phyloP scores from a whole-genome alignment of 1,140 invertebrate species.

The Apocrypta bakeri region DNA sequence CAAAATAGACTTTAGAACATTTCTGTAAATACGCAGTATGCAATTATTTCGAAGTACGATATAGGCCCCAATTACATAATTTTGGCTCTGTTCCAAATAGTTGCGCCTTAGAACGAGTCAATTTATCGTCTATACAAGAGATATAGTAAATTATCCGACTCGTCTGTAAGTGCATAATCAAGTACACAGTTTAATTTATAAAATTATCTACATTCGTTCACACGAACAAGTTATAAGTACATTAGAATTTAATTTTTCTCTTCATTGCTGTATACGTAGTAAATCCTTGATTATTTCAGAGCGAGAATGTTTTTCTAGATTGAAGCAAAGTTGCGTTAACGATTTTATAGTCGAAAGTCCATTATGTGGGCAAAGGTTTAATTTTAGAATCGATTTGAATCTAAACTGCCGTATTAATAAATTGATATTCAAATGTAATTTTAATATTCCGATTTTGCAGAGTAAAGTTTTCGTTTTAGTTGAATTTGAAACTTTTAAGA shows the following conservation, averaged over 20 bases:
- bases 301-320: not conserved
- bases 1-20: slow-evolving; percentile 19
- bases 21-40: not conserved
- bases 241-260: not conserved
- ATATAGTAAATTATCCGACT: not conserved
- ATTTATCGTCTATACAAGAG: slow-evolving; percentile 41
- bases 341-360: not conserved
- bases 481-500: slow-evolving; percentile 11
- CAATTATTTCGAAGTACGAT: slow-evolving; percentile 28
- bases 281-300: not conserved
- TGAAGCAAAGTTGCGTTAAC: not conserved
- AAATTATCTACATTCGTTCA: slow-evolving; percentile 22
- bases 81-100: slow-evolving; percentile 39
- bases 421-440: not conserved
- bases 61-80: slow-evolving; percentile 31
- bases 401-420: not conserved
- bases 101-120: slow-evolving; percentile 38
- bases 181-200: slow-evolving; percentile 30
- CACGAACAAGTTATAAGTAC: not conserved
- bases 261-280: not conserved
- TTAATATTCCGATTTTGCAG: slow-evolving; percentile 1
- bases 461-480: slow-evolving; percentile 16
- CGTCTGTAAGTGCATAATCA: slow-evolving; percentile 17
- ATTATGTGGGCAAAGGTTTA: not conserved
- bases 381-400: slow-evolving; percentile 3